Conservation (phyloP, 2,888 invertebrate genomes). For the Ditula angustiorana region DNA sequence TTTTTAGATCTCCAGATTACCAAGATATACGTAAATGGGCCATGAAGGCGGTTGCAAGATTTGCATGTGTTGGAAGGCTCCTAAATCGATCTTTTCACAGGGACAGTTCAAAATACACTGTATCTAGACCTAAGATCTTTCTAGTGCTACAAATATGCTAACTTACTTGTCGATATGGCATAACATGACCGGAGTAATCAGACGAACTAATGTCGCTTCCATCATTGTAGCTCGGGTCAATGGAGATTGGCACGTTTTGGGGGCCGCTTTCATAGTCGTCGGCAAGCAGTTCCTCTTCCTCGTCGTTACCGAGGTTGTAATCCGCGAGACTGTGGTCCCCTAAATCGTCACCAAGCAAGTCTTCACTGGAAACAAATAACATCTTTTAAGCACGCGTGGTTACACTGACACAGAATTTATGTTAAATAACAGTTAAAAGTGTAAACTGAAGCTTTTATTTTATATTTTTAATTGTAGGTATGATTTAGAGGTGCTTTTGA, state of each 20-base stretch:
- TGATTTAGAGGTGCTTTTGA: neutral
- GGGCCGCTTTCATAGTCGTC: conserved; percentile 74
- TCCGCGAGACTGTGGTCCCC: conserved; percentile 81
- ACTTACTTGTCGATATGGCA: conserved; percentile 66
- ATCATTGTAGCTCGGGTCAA: conserved; percentile 57
- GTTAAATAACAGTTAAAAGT: neutral
- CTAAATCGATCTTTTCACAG: too few relatives aligned
- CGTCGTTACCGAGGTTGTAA: conserved; percentile 81
- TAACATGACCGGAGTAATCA: conserved; percentile 61
- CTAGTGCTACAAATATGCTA: neutral
- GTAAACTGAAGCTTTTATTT: neutral
- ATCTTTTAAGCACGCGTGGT: conserved; percentile 31
- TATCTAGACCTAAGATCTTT: too few relatives aligned
- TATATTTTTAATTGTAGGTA: neutral
- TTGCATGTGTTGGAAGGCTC: too few relatives aligned
- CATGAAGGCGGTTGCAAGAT: too few relatives aligned
- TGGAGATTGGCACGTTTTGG: conserved; percentile 72
- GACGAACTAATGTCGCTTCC: conserved; percentile 58
- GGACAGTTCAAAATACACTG: too few relatives aligned
- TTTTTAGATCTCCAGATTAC: too few relatives aligned
- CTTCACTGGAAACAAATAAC: conserved; percentile 72
- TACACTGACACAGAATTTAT: neutral
- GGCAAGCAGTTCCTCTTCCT: conserved; percentile 79
- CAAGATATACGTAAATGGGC: too few relatives aligned
- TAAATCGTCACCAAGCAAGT: conserved; percentile 79